Conservation (phyloP, 2,113 vertebrate species). For the Leucosticte australis region DNA sequence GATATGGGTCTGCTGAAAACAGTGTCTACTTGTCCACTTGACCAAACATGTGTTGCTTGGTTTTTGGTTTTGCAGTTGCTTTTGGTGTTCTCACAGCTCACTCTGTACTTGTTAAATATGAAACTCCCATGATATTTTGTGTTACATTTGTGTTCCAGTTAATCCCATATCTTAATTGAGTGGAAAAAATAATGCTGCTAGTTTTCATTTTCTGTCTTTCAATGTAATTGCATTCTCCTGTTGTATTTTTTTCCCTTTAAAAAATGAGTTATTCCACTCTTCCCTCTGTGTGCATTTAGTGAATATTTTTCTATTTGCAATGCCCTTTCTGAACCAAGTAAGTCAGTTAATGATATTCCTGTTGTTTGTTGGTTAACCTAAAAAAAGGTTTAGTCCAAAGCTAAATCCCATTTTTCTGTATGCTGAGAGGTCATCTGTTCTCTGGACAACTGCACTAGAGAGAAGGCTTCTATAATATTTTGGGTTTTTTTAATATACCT, state of each 20-base stretch:
- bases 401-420: background rate
- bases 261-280: background rate
- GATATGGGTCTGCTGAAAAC: background rate
- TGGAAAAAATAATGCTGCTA: background rate
- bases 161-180: background rate
- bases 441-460: background rate
- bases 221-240: background rate
- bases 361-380: background rate
- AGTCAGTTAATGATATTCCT: background rate
- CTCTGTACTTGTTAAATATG: background rate
- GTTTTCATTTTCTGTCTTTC: background rate
- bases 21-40: background rate
- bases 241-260: background rate
- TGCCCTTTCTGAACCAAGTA: background rate
- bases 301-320: background rate
- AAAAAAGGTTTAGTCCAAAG: background rate
- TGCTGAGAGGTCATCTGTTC: background rate
- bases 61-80: background rate
- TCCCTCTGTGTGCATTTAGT: background rate
- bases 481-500: background rate
- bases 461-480: background rate
- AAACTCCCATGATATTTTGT: background rate
- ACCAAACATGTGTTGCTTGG: background rate
- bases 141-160: background rate
- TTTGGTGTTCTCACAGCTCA: background rate